Base-by-base conservation (phyloP, 1,140 invertebrate species). In the Eueides isabella region DNA sequence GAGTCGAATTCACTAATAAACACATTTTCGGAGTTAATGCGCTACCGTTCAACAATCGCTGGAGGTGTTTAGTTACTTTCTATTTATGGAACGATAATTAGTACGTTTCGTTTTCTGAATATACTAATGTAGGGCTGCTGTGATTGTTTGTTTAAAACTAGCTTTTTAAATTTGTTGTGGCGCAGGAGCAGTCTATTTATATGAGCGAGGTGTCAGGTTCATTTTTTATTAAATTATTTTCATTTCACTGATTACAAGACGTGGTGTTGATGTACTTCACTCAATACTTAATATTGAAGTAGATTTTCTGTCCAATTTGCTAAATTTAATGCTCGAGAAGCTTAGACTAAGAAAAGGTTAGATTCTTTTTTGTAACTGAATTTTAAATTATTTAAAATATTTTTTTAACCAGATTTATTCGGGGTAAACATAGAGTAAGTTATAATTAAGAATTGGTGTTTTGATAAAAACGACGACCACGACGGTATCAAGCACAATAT, bases 1-100 rank as follows among this genome's bases (percentile, higher is more conserved):
- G 66, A 75, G 44, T 71, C 73, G 67, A 48, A 69, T 71, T 72
- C 64, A 29, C 71, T 79, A 72, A 76, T 64, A 74, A 62, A 76
- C 69, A 75, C 61, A 74, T 62, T 73, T 67, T 61, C 61, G 63
- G 71, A 68, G 78, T 61, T 79, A 77, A 79, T 79, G 75, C 48
- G 48, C 7, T 55, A 55, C 19, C 48, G 48, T 26, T 55, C 48
- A 55, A 55, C 48, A 55, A 55, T 55, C 48, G 48, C 19, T 55
- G 41, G n/a, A 44, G 48, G 48, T 55, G 48, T 55, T 55, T 41
- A 61, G 67, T 75, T 75, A 67, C 74, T 11, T 62, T 71, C 74
- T 71, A 75, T 75, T 75, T 71, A 67, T 64, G 44, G 74, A 62
- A 67, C 67, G 44, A 41, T 55, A 30, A 67, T 64, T 38, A 75